Evolutionary conservation across 1,140 invertebrate genomes (phyloP), one percentile per base, ranked within the genome.

Genomic region (Thaumatotibia leucotreta): DNA sequence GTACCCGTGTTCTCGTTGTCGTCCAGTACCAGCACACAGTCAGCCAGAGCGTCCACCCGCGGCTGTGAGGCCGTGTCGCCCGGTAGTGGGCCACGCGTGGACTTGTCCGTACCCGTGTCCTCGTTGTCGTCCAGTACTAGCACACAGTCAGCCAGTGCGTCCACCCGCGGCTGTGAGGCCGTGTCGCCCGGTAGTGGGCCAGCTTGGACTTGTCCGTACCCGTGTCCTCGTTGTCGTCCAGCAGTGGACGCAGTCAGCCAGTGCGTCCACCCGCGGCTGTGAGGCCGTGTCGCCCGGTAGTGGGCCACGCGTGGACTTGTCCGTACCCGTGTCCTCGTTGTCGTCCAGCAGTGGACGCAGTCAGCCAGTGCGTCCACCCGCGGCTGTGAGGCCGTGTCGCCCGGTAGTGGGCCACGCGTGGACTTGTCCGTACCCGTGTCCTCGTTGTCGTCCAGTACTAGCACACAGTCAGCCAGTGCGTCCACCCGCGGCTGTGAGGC

Each of bases 211-310:
- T 9, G 9, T 58, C 17, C 27, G 22, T 10, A 35, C 22, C 73
- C 87, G 90, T 83, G 27, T 82, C 88, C 72, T 93, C 91, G 66
- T 92, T 94, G 68, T 82, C 82, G 68, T 98, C 97, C 0, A 97
- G 95, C n/a, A 98, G 95, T 0, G 97, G 94, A 98, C 96, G 93
- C 97, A 96, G 81, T 97, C 96, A 50, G 95, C 96, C 32, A 98
- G 91, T 66, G 94, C 95, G 83, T 97, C 96, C 5, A 98, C 96
- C 61, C 95, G 87, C 67, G 93, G 92, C 89, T 98, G 96, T 75
- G n/a, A n/a, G n/a, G n/a, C n/a, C n/a, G n/a, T n/a, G n/a, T n/a
- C n/a, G n/a, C n/a, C n/a, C n/a, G n/a, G n/a, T 73, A 17, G 74
- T 70, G 6, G 67, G 6, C 11, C 10, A 61, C n/a, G 24, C 10